Evolutionary conservation across 2,888 invertebrate species (phyloP), one percentile per base, ranked within the genome.

Genomic region (Phragmatobia fuliginosa): DNA sequence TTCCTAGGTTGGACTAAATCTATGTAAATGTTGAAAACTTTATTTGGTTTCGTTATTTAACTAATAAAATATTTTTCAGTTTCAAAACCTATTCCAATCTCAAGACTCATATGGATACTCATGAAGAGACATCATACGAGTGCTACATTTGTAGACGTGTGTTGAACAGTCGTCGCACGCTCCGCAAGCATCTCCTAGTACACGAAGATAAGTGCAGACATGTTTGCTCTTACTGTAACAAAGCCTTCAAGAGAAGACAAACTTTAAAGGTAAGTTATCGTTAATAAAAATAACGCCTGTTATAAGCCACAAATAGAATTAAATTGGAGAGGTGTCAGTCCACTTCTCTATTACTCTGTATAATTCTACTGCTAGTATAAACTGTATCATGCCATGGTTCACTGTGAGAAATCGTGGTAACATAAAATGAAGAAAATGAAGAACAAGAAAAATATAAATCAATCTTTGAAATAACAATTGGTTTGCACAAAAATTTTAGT

Each of bases 31-130:
- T n/a, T n/a, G n/a, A n/a, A n/a, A n/a, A n/a, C n/a, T n/a, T n/a
- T n/a, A n/a, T n/a, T n/a, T n/a, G n/a, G n/a, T n/a, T n/a, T n/a
- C n/a, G n/a, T n/a, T n/a, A n/a, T n/a, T n/a, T n/a, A n/a, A n/a
- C n/a, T n/a, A n/a, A n/a, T n/a, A n/a, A n/a, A n/a, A n/a, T n/a
- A n/a, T 2, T 49, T 78, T 66, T 1, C 80, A 96, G 96, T 16
- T 96, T 96, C 83, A 96, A 96, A 84, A 96, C 96, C 2, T 95
- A 95, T 78, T 95, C 96, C 0, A 95, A 95, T 70, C 86, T 96
- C 66, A 96, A 95, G 83, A 95, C 96, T 0, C 96, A 96, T 81
- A 91, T 95, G 92, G 96, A 96, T 85, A 96, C 94, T 1, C 96
- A 96, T 85, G 94, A 93, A 69, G 94, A 93, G 68, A 95, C 95